A percentile compares a stretch with the other conserved stretches of the same genome.
Evolutionary conservation across 2,113 vertebrate species (phyloP).

Genomic region (Litocranius walleri): DNA sequence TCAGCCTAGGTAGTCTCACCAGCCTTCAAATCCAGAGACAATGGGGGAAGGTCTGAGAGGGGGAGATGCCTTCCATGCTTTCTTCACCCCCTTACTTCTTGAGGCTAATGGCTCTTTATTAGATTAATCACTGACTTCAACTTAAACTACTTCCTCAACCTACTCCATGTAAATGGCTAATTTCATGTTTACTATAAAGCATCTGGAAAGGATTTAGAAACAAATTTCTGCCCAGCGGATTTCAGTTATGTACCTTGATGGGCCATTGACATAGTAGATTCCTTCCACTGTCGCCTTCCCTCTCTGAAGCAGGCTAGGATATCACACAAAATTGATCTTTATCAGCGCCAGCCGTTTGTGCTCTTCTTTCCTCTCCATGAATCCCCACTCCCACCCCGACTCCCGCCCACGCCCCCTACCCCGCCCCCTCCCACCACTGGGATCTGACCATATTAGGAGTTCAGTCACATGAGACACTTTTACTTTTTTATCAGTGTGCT

Average conservation of each 20-base stretch:
- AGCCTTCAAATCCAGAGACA: neutral
- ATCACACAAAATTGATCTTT: neutral
- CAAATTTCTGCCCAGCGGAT: constrained; percentile 56
- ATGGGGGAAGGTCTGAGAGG: neutral
- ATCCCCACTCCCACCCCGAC: too few relatives aligned
- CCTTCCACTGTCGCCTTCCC: neutral
- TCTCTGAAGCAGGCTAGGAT: neutral
- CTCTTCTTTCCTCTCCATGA: neutral
- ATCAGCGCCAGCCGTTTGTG: neutral
- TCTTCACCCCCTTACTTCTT: neutral
- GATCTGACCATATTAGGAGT: neutral
- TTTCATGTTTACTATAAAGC: constrained; percentile 70
- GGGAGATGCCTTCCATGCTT: neutral
- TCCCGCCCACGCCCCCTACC: too few relatives aligned
- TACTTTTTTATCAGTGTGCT: neutral
- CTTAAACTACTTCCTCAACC: constrained; percentile 68
- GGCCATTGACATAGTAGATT: neutral
- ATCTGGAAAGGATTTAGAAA: constrained; percentile 72
- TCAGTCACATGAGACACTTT: neutral
- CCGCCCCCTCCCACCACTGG: too few relatives aligned
- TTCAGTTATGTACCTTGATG: constrained; percentile 41
- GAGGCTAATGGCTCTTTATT: constrained; percentile 46
- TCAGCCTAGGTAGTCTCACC: neutral
- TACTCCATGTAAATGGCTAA: constrained; percentile 58
- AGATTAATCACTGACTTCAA: constrained; percentile 59